Base-by-base conservation (phyloP, 2,113 vertebrate species). In the Helogale parvula region DNA sequence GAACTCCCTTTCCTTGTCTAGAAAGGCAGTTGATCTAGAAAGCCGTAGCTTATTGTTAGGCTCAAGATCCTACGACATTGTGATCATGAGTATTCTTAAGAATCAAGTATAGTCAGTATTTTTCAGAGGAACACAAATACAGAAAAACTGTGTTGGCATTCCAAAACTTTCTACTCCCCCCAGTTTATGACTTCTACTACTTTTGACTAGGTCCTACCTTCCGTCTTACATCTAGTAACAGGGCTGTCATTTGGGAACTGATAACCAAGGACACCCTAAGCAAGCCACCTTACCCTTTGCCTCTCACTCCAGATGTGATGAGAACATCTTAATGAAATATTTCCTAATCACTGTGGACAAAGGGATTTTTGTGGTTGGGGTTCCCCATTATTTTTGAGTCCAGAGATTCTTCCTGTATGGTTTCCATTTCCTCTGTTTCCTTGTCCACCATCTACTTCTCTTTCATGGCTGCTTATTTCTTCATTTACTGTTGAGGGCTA, bases 351-450 rank as follows among this genome's bases (percentile, higher is more conserved):
- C 47, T 63, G 33, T 15, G 35, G 68, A 65, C 66, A 80, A 93
- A 91, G 81, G 11, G 25, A 72, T 57, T 83, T 90, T 96, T 41
- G 50, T 31, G 82, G 66, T 90, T 13, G 71, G 52, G 45, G 23
- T 90, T 45, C 41, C 33, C 81, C 54, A 57, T 88, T 86, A 74
- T 96, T 93, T 74, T 90, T 29, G 66, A 60, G 35, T 15, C 41
- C 76, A 90, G 8, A 23, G 60, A 77, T 29, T 90, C 33, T n/a
- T 84, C 13, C 92, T 89, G 23, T 13, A 7, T 0, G 0, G 63
- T 86, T 66, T 74, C 0, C 0, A 76, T 72, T 6, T 0, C 5
- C 77, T 0, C 0, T 0, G 1, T 54, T 60, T 93, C 77, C 76
- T 60, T 69, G 50, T 45, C 63, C 68, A 89, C 80, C 77, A 52